These are phyloP conservation scores for Coelopa pilipes DNA, from an alignment of 2,888 invertebrate genomes.

Conservation along the genomic window DNA sequence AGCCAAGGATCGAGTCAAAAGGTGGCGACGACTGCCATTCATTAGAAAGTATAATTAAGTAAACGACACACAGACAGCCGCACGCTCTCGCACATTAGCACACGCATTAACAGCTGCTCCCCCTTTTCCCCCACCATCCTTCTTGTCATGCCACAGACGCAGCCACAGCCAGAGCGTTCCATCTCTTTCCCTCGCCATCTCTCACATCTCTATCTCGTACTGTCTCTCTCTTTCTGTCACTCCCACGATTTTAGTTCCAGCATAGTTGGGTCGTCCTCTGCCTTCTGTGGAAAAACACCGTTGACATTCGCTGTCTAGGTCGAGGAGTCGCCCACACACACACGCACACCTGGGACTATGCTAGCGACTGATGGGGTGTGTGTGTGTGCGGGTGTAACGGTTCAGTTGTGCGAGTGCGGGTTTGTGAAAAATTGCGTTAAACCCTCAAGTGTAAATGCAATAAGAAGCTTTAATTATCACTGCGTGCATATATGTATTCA, in stretches of 20 bases:
- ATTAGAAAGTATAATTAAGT: slow-evolving; percentile 37
- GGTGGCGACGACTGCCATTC: slow-evolving; percentile 30
- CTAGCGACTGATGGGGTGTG: slow-evolving; percentile 4
- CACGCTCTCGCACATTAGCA: slow-evolving; percentile 13
- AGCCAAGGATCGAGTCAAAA: slow-evolving; percentile 28
- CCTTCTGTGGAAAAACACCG: slow-evolving; percentile 3
- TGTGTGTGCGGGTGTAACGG: not conserved
- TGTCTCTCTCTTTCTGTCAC: no score
- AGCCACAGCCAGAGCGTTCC: no score
- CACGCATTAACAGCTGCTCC: not conserved
- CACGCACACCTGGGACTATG: not conserved
- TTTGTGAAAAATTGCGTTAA: slow-evolving; percentile 23
- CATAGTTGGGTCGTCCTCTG: not conserved
- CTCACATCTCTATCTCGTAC: no score
- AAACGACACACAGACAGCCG: slow-evolving; percentile 31
- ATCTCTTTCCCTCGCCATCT: no score
- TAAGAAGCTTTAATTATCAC: slow-evolving; percentile 34
- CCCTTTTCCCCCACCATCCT: no score
- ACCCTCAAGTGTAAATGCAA: slow-evolving; percentile 31
- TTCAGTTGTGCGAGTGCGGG: not conserved
- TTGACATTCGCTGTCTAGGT: slow-evolving; percentile 43
- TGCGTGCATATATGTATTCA: slow-evolving; percentile 7
- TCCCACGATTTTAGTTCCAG: no score
- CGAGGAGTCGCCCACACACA: not conserved
- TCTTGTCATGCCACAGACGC: no score